These are phyloP conservation scores for Cacatua alba DNA, from an alignment of 2,113 vertebrate species.

Conservation along the genomic window DNA sequence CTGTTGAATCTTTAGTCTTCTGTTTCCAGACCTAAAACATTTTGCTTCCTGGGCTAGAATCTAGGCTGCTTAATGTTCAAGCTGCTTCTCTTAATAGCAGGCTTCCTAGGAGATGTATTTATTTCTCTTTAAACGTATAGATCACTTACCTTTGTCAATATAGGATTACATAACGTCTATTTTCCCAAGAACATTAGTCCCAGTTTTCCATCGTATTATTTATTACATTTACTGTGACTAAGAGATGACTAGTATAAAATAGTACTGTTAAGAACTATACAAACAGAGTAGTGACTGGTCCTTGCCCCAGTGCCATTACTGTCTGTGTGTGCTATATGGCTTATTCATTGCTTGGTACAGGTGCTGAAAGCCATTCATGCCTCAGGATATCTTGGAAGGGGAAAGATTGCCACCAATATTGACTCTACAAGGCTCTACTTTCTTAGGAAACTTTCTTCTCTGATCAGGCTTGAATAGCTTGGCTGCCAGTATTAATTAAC, in stretches of 20 bases:
- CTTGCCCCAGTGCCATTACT: background rate
- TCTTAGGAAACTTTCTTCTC: background rate
- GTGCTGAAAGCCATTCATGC: background rate
- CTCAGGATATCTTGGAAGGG: background rate
- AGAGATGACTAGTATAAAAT: background rate
- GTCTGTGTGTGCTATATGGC: background rate
- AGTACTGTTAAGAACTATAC: background rate
- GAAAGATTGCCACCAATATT: background rate
- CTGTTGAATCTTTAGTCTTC: background rate
- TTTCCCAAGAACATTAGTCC: background rate
- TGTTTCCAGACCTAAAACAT: background rate
- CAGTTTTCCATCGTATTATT: background rate
- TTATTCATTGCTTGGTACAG: background rate
- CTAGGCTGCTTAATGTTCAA: background rate
- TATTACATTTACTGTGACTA: background rate
- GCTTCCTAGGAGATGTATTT: background rate
- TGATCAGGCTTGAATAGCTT: background rate
- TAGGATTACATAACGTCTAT: background rate
- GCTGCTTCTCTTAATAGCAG: background rate
- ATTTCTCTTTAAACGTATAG: background rate
- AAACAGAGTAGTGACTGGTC: background rate
- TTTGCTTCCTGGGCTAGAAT: background rate
- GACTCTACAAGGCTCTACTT: background rate
- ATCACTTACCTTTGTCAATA: background rate
- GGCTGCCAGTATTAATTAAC: background rate